These are phyloP conservation scores for Rhea americana DNA, from an alignment of 2,113 vertebrate genomes.

Conservation along the genomic window DNA sequence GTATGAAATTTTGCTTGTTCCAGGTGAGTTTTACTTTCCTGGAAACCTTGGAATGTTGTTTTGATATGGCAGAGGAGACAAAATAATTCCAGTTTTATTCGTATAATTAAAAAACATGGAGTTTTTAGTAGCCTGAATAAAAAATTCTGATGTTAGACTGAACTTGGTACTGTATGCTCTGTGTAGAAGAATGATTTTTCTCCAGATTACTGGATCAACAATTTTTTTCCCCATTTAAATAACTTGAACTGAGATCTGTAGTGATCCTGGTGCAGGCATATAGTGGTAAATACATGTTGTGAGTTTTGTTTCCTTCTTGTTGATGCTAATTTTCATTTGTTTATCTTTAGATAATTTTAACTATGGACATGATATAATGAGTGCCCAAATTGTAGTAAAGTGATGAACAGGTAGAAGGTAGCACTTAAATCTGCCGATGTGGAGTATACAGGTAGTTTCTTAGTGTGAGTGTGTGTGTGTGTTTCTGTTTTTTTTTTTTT, in stretches of 20 bases:
- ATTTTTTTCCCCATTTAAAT: background rate
- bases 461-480: too few relatives aligned
- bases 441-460: too few relatives aligned
- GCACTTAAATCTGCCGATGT: background rate
- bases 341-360: conserved; percentile 2
- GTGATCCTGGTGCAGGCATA: background rate
- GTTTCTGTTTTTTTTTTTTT: too few relatives aligned
- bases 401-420: background rate
- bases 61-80: background rate
- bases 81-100: background rate
- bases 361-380: background rate
- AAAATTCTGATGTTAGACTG: background rate
- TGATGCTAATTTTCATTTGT: background rate
- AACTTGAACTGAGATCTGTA: background rate
- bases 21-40: background rate
- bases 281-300: background rate
- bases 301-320: conserved; percentile 3
- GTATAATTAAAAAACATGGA: accelerated
- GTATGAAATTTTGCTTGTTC: background rate
- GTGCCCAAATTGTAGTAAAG: background rate
- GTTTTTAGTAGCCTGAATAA: background rate
- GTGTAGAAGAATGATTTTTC: background rate
- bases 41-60: background rate
- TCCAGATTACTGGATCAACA: background rate
- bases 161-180: background rate